Evolutionary conservation across 2,113 vertebrate species (phyloP).

Genomic region (Paramormyrops kingsleyae): DNA sequence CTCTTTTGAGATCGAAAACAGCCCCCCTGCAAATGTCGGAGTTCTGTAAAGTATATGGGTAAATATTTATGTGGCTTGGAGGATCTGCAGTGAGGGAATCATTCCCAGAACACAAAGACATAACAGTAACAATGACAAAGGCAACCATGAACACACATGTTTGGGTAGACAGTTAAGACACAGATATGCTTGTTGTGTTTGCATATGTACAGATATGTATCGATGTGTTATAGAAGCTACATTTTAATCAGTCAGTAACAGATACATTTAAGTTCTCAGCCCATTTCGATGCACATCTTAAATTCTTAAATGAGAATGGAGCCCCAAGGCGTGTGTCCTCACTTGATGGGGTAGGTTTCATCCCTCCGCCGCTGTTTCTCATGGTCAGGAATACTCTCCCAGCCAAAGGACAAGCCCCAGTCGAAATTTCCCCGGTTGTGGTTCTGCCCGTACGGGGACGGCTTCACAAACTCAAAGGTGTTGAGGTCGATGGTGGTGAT

Average conservation of each 20-base stretch:
- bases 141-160: not conserved
- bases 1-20: constrained; percentile 93
- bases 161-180: not conserved
- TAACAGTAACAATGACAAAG: not conserved
- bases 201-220: not conserved
- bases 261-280: not conserved
- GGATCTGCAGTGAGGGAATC: not conserved
- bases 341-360: constrained; percentile 92
- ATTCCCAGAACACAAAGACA: not conserved
- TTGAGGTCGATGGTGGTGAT: constrained; percentile 93
- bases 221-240: not conserved
- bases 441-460: constrained; percentile 83
- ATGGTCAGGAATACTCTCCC: constrained; percentile 84
- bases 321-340: constrained; percentile 28
- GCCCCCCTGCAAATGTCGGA: constrained; percentile 93
- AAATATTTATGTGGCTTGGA: not conserved
- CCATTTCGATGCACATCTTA: not conserved
- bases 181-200: not conserved
- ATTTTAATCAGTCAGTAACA: not conserved
- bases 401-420: constrained; percentile 91
- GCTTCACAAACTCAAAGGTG: constrained; percentile 91
- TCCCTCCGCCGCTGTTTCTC: constrained; percentile 84
- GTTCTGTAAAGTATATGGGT: constrained; percentile 66
- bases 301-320: not conserved
- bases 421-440: constrained; percentile 98